Evolutionary conservation across 2,797 vertebrate genomes (phyloP).

Genomic region (Acipenser oxyrinchus): DNA sequence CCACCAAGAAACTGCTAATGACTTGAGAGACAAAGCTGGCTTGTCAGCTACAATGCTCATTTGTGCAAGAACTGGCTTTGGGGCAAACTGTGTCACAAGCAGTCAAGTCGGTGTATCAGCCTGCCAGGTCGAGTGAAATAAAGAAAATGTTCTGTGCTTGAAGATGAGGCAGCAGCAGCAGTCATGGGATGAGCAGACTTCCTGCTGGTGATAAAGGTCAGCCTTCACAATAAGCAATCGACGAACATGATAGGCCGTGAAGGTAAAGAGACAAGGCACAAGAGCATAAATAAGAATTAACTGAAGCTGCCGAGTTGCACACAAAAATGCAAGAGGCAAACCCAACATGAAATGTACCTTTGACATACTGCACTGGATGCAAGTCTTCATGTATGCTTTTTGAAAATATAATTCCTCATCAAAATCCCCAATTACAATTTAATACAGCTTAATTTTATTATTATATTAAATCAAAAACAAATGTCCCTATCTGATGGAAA

Average conservation of each 20-base stretch:
- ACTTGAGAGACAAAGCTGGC: constrained; percentile 66
- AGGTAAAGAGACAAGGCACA: not conserved
- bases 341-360: too few relatives aligned
- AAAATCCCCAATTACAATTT: too few relatives aligned
- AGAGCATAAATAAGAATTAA: too few relatives aligned
- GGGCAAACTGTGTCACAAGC: constrained; percentile 50
- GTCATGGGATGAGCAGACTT: constrained; percentile 5
- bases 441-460: too few relatives aligned
- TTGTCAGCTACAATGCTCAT: constrained; percentile 59
- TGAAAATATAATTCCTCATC: too few relatives aligned
- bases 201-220: constrained; percentile 13
- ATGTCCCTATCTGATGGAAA: too few relatives aligned
- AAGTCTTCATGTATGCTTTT: too few relatives aligned
- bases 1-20: constrained; percentile 47
- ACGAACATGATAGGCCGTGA: not conserved
- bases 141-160: not conserved
- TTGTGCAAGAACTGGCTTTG: constrained; percentile 48
- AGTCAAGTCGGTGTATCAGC: constrained; percentile 38
- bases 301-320: too few relatives aligned
- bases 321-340: too few relatives aligned
- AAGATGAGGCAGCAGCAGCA: not conserved
- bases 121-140: constrained; percentile 9
- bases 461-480: too few relatives aligned
- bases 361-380: too few relatives aligned
- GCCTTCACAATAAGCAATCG: constrained; percentile 5